These are phyloP conservation scores for Heteromurus nitidus DNA, from an alignment of 2,888 invertebrate species.

Conservation along the genomic window DNA sequence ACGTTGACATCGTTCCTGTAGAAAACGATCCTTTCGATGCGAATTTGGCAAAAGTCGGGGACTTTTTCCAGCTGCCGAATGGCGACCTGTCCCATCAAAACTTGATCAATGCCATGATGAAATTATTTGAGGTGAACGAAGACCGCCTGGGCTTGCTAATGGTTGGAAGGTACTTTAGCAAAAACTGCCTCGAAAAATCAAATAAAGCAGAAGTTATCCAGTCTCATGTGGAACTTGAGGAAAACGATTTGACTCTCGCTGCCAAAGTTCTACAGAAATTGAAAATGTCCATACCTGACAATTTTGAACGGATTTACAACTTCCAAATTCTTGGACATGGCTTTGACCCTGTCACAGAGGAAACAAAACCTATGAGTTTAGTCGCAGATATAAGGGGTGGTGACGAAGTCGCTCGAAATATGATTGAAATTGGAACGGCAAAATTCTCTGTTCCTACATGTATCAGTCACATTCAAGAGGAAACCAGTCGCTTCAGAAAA, in stretches of 20 bases:
- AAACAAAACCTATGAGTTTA: not conserved
- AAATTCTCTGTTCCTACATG: constrained; percentile 17
- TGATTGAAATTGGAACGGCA: not conserved
- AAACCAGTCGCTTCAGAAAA: constrained; percentile 1
- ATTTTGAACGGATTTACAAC: too few species aligned
- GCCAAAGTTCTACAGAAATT: not conserved
- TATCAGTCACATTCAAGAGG: not conserved
- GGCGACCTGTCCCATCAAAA: constrained; percentile 38
- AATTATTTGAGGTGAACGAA: not conserved
- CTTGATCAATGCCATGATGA: constrained; percentile 32
- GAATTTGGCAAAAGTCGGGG: constrained; percentile 3
- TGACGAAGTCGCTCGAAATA: not conserved
- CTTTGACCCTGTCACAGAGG: constrained; percentile 31
- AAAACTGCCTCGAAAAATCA: constrained; percentile 27
- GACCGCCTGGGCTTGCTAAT: constrained; percentile 24
- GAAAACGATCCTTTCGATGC: constrained; percentile 24
- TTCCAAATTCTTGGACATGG: constrained; percentile 36
- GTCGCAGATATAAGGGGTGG: not conserved
- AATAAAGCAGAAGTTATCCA: not conserved
- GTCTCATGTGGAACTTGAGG: not conserved
- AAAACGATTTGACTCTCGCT: not conserved
- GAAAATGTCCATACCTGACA: not conserved
- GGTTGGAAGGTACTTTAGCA: constrained; percentile 24
- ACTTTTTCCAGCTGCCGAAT: constrained; percentile 47
- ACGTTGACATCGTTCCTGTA: constrained; percentile 37